These are phyloP conservation scores for Drosophila simulans DNA, from an alignment of 1,140 invertebrate genomes.

Conservation along the genomic window DNA sequence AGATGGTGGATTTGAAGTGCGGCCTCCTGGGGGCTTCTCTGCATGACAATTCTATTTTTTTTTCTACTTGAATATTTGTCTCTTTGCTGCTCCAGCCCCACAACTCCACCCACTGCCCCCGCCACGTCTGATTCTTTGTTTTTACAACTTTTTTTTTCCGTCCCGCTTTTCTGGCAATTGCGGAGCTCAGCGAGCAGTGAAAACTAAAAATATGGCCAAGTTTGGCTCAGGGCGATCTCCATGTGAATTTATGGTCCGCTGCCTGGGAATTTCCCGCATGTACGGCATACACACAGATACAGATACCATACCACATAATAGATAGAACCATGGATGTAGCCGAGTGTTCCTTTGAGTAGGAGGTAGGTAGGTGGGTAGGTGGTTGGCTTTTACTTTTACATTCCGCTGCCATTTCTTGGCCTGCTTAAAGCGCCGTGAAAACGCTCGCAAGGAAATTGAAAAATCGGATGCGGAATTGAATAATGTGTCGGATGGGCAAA, in stretches of 20 bases:
- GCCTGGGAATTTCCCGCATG: slow-evolving; percentile 67
- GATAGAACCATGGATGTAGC: slow-evolving; percentile 29
- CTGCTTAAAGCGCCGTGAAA: slow-evolving; percentile 76
- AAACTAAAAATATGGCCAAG: slow-evolving; percentile 81
- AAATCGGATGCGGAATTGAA: slow-evolving; percentile 71
- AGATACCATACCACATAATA: slow-evolving; percentile 27
- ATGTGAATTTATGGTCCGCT: slow-evolving; percentile 78
- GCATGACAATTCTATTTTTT: slow-evolving; percentile 67
- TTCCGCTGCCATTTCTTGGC: slow-evolving; percentile 42
- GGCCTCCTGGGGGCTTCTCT: slow-evolving; percentile 64
- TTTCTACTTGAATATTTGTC: slow-evolving; percentile 71
- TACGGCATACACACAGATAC: neutral
- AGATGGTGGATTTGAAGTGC: slow-evolving; percentile 67
- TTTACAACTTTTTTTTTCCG: slow-evolving; percentile 28
- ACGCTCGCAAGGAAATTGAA: slow-evolving; percentile 70
- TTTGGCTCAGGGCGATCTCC: slow-evolving; percentile 75
- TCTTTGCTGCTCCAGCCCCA: slow-evolving; percentile 49
- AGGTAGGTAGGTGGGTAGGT: slow-evolving; percentile 23
- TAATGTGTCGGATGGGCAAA: slow-evolving; percentile 44
- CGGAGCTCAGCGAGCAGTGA: slow-evolving; percentile 53
- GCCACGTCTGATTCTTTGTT: slow-evolving; percentile 26
- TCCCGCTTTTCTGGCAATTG: slow-evolving; percentile 61
- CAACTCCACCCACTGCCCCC: neutral
- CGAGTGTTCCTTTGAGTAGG: slow-evolving; percentile 2
- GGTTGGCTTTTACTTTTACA: slow-evolving; percentile 61